Percentiles rank a stretch among this genome's conserved stretches.
These are phyloP conservation scores for Phengaris alcon DNA, from an alignment of 2,888 invertebrate species.

Conservation along the genomic window DNA sequence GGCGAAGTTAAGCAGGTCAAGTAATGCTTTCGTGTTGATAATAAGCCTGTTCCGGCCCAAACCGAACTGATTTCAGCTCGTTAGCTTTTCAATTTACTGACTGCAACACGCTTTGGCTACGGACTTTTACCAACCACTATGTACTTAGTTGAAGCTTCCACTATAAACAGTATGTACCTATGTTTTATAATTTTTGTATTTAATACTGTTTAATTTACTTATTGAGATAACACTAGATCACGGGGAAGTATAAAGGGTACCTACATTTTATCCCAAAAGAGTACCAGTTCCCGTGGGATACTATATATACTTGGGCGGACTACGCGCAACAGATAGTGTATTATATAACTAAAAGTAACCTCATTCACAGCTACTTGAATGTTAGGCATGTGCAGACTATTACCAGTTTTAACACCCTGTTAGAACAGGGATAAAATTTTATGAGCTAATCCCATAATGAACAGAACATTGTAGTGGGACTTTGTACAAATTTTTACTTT, in stretches of 20 bases:
- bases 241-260: no score
- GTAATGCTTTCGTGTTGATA: constrained; percentile 14
- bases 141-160: no score
- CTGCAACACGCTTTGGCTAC: constrained; percentile 36
- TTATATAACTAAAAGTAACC: background rate
- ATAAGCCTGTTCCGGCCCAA: constrained; percentile 56
- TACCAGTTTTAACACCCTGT: background rate
- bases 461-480: constrained; percentile 3
- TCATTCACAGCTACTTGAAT: background rate
- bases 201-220: background rate
- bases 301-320: no score
- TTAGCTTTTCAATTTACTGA: constrained; percentile 76
- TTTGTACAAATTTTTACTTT: background rate
- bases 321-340: background rate
- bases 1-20: background rate
- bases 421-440: constrained; percentile 5
- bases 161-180: no score
- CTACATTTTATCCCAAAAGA: no score
- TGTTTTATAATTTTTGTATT: background rate
- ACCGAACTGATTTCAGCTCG: constrained; percentile 65
- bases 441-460: constrained; percentile 19
- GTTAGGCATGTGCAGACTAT: background rate
- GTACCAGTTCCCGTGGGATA: no score
- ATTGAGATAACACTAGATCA: no score
- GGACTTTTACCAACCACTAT: background rate